These are phyloP conservation scores for Clivina fossor DNA, from an alignment of 2,888 invertebrate species.

Conservation along the genomic window DNA sequence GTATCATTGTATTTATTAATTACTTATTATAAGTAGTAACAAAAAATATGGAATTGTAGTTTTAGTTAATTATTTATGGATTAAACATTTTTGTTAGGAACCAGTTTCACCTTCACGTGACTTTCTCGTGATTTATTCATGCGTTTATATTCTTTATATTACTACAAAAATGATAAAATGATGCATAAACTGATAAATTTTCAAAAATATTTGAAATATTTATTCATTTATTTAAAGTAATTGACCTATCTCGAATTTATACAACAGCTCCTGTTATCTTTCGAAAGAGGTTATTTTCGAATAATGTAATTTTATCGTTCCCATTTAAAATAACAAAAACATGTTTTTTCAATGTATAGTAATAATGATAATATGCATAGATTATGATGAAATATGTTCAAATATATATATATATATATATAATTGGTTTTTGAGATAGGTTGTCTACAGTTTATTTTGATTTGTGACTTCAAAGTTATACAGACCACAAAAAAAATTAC, in stretches of 20 bases:
- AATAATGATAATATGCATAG: conserved; percentile 14
- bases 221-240: conserved; percentile 4
- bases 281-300: conserved; percentile 21
- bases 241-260: conserved; percentile 1
- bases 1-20: too few relatives aligned
- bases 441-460: too few relatives aligned
- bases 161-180: conserved; percentile 7
- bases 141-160: conserved; percentile 12
- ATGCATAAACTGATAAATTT: conserved; percentile 13
- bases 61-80: too few relatives aligned
- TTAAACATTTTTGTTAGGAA: conserved; percentile 1
- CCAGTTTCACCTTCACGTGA: conserved; percentile 28
- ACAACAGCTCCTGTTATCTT: conserved; percentile 16
- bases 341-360: conserved; percentile 18
- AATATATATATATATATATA: too few relatives aligned
- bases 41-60: too few relatives aligned
- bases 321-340: conserved; percentile 16
- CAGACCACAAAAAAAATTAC: too few relatives aligned
- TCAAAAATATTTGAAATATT: conserved; percentile 9
- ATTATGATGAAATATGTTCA: too few relatives aligned
- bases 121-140: conserved; percentile 12
- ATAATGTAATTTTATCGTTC: conserved; percentile 7
- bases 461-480: too few relatives aligned
- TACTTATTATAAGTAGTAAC: too few relatives aligned
- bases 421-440: too few relatives aligned